A percentile compares a stretch with the other conserved stretches of the same genome.
phyloP scores from a whole-genome alignment of 2,113 vertebrate genomes.

The Melanostigma gelatinosum region DNA sequence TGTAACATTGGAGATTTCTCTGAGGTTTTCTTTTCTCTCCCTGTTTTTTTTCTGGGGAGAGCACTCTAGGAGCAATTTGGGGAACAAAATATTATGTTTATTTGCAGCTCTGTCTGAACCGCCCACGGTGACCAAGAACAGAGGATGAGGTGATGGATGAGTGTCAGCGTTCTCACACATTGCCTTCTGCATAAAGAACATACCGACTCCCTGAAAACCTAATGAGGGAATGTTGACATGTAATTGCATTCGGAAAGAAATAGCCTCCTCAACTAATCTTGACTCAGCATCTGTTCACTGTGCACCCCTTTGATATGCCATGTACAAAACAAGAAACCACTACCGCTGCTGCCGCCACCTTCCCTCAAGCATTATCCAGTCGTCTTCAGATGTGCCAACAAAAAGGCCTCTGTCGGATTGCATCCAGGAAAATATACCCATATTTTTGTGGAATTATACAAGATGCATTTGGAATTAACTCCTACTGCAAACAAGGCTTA shows the following conservation, averaged over 20 bases:
- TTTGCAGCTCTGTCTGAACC: neutral
- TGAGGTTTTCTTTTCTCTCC: conserved; percentile 8
- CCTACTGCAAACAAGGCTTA: conserved; percentile 14
- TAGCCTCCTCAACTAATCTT: conserved; percentile 48
- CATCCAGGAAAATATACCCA: conserved; percentile 45
- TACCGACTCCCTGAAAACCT: conserved; percentile 48
- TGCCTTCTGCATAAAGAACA: conserved; percentile 22
- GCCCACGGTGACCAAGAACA: neutral
- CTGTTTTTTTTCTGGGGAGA: neutral
- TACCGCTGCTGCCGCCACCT: conserved; percentile 9
- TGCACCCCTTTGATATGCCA: conserved; percentile 41
- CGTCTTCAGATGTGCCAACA: conserved; percentile 49
- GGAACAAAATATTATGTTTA: neutral
- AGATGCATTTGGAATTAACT: conserved; percentile 52
- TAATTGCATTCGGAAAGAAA: conserved; percentile 56
- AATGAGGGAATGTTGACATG: conserved; percentile 53
- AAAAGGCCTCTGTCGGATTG: conserved; percentile 35
- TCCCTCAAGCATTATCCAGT: conserved; percentile 25
- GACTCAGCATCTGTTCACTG: conserved; percentile 57
- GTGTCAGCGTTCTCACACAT: conserved; percentile 15
- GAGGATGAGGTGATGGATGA: conserved; percentile 26
- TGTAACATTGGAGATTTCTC: conserved; percentile 8
- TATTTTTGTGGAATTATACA: conserved; percentile 46
- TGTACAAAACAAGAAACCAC: conserved; percentile 38
- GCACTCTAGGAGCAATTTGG: neutral